Base-by-base conservation (phyloP, 2,888 invertebrate genomes). In the Ganaspis brasiliensis region DNA sequence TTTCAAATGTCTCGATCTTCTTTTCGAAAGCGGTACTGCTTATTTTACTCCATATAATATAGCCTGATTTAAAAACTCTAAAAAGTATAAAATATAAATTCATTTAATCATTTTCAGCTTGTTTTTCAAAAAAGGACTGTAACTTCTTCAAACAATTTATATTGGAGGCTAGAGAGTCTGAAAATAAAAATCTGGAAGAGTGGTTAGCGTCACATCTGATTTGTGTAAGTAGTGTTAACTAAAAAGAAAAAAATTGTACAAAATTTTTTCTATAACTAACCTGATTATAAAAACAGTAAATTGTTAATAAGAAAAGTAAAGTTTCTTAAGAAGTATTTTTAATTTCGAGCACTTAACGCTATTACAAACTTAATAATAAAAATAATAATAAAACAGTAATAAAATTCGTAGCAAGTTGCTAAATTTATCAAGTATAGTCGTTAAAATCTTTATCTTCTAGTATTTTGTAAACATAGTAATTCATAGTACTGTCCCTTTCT, bases 401-500 rank as follows among this genome's bases (percentile, higher is more conserved):
- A 31, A 31, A 31, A 8, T 35, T 12, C 4, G 12, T 40, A 10
- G 2, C 40, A 40, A 40, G 8, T 40, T 40, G 12, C 8, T 40
- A 8, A 49, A 49, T 49, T 49, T 49, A 49, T 19, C 0, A 4
- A 52, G 2, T 8, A 19, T 19, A 52, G 81, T 89, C 95, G 1
- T 14, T 12, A 12, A 67, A 14, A 37, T 67, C 0, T 24, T 52
- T 21, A 67, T 14, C 21, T 40, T 67, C 63, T 10, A 12, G 6
- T 40, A 71, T 76, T 78, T 73, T 93, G 92, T 80, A 92, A 84
- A 83, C 89, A 92, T 81, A 93, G 92, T 74, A 95, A 90, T 72
- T 93, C 92, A 79, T 94, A 94, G 87, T 97, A 97, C 3, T 95
- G 92, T 61, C 96, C 96, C 74, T 93, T 93, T 8, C 92, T 91